These are phyloP conservation scores for Nemopilema nomurai DNA, from an alignment of 30 jellyfish, hydroid and myxozoan genomes.

Conservation along the genomic window DNA sequence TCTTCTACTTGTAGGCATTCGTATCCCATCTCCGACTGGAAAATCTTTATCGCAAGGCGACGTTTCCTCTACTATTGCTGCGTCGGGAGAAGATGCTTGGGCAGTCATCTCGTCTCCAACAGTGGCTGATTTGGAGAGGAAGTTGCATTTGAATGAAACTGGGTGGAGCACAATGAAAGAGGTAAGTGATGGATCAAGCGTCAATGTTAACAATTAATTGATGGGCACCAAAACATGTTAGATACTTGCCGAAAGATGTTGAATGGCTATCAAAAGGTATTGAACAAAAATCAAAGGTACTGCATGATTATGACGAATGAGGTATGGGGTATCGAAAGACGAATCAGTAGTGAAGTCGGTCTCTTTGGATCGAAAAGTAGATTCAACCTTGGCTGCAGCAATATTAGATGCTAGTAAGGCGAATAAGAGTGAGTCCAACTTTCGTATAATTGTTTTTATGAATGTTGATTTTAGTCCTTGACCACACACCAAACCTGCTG, in stretches of 20 bases:
- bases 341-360: too few species aligned
- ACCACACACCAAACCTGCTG: constrained; percentile 59
- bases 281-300: too few species aligned
- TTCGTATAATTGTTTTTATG: too few species aligned
- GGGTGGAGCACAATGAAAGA: constrained; percentile 93
- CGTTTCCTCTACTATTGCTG: constrained; percentile 63
- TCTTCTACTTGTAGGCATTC: constrained; percentile 40
- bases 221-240: too few species aligned
- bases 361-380: too few species aligned
- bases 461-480: constrained; percentile 20
- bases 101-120: constrained; percentile 70
- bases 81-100: constrained; percentile 70
- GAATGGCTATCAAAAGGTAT: too few species aligned
- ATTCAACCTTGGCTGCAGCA: too few species aligned
- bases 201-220: not conserved
- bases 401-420: too few species aligned
- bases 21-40: constrained; percentile 44
- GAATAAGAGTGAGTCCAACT: too few species aligned
- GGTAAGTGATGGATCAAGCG: constrained; percentile 6
- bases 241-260: too few species aligned
- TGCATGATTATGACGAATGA: too few species aligned
- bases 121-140: constrained; percentile 73
- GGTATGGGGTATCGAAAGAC: too few species aligned
- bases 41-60: constrained; percentile 86
- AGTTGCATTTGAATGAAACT: constrained; percentile 76